Base-by-base conservation (phyloP, 2,888 invertebrate species). In the Alentia gelatinosa region DNA sequence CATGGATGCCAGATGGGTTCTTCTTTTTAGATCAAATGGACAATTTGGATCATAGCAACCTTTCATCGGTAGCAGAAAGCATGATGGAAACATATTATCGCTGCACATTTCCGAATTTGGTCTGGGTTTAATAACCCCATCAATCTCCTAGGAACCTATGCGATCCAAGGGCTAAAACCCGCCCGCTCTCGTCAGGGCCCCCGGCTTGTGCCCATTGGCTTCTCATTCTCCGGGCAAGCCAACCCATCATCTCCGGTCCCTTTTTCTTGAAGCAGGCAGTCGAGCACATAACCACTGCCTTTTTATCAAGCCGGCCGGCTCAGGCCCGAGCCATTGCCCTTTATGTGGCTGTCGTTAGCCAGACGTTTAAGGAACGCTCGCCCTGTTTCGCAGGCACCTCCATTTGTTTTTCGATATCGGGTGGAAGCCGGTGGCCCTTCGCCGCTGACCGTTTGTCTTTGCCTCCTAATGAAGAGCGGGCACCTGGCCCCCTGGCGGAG, bases 251-350 rank as follows among this genome's bases (percentile, higher is more conserved):
- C 79, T 79, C 79, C 9, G 23, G 35, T 39, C 39, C 79, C 79
- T 23, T 79, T 39, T 19, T 26, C 79, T 39, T 79, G 39, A 79
- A 79, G 79, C 79, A 35, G 79, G 37, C 37, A 79, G 79, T 39
- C 39, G 79, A 79, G 79, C 79, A 39, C 79, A 79, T 79, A 79
- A 79, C 79, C 79, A 79, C n/a, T 19, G n/a, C 37, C 79, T 79
- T 79, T 79, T 79, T 37, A 37, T 39, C 39, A 35, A 19, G 79
- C n/a, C 37, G 79, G 9, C 79, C 12, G 74, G 35, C 39, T 15
- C 37, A 15, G 39, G 37, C 79, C 37, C 37, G 37, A 5, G 79
- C 79, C 79, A 39, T 79, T 79, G 79, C 79, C 79, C 79, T 79
- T 79, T 79, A 33, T 3, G 79, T 39, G 79, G 37, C 79, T 23